Evolutionary conservation across 2,888 invertebrate species (phyloP), one percentile per base, ranked within the genome.

Genomic region (Blera fallax): DNA sequence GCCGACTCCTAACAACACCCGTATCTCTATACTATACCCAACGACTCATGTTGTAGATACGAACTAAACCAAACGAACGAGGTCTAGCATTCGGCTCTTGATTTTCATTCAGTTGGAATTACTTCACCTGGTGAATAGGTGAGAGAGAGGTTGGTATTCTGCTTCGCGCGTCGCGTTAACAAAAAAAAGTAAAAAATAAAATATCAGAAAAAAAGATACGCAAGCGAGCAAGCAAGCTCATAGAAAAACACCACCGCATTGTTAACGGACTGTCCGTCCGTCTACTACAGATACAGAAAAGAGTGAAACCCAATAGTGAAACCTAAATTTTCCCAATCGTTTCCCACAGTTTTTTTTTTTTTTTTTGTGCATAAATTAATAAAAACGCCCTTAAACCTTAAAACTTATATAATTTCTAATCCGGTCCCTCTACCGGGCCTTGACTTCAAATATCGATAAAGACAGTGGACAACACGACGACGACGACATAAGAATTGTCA

Each of bases 61-160:
- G 18, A 52, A 54, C 73, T 48, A 56, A n/a, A 27, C 62, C 60
- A 54, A 48, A 18, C 72, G 29, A 65, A 72, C 65, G 29, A 79
- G 48, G 73, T 80, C 80, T 78, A 78, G 69, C 78, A 78, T 73
- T 87, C 83, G 88, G 88, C 87, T 87, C 87, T 87, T 87, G 87
- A 87, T 87, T 87, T 87, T 82, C 91, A 91, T 91, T 91, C 91
- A 90, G 90, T 90, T 88, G 89, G 89, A 90, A 90, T 89, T 88
- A 91, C 91, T 91, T 90, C 90, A 91, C 91, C 91, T 91, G 91
- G 85, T 85, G 87, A 87, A 87, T 87, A 87, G 78, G 87, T 82
- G 87, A 87, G 82, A 72, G 67, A 73, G 52, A 77, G 85, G 80
- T 84, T 72, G 48, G 18, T 21, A 70, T 37, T 80, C 76, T 67